Percentiles rank a stretch among this genome's conserved stretches.
These are phyloP conservation scores for Rhabditoides inermis DNA, from an alignment of 2,888 invertebrate genomes.

Conservation along the genomic window DNA sequence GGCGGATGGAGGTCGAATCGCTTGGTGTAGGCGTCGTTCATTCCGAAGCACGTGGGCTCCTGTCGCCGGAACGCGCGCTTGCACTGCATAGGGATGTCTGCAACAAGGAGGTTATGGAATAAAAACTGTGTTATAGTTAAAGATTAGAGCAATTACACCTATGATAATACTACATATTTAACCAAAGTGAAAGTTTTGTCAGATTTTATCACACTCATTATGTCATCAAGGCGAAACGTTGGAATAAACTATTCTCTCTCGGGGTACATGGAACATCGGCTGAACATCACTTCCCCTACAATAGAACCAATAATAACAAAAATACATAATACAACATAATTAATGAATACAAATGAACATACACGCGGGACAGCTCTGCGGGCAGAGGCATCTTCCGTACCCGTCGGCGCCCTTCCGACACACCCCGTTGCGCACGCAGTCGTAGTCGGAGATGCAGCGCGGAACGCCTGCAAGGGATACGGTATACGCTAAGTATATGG, in stretches of 20 bases:
- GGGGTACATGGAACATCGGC: too few species aligned
- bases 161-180: too few species aligned
- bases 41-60: slow-evolving; percentile 3
- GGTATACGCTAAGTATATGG: too few species aligned
- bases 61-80: background rate
- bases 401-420: slow-evolving; percentile 38
- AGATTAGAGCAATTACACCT: too few species aligned
- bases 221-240: too few species aligned
- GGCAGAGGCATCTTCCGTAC: slow-evolving; percentile 41
- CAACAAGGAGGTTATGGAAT: background rate
- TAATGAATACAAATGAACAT: slow-evolving; percentile 11
- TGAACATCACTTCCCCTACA: background rate
- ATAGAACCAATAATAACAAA: background rate
- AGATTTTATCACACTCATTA: too few species aligned
- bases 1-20: slow-evolving; percentile 3
- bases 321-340: background rate
- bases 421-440: slow-evolving; percentile 44
- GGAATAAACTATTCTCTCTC: too few species aligned
- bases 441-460: slow-evolving; percentile 33
- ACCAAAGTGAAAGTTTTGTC: too few species aligned
- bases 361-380: slow-evolving; percentile 43
- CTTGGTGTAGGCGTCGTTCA: slow-evolving; percentile 6
- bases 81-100: slow-evolving; percentile 7
- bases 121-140: too few species aligned
- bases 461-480: slow-evolving; percentile 25